Conservation (phyloP, 2,113 vertebrate genomes). For the Thamnophis sirtalis region DNA sequence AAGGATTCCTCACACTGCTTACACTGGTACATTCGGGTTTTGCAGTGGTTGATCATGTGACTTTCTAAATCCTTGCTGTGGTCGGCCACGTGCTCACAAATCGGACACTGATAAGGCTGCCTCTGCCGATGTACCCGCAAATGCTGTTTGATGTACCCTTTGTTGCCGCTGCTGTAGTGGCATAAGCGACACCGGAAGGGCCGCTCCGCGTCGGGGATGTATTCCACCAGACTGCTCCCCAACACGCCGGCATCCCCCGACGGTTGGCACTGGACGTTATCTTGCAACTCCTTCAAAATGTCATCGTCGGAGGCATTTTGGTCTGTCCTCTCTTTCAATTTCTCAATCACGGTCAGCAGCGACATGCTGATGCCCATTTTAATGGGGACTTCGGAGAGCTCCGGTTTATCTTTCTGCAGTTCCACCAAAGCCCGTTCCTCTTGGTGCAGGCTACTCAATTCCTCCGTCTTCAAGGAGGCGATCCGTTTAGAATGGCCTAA, state of each 20-base stretch:
- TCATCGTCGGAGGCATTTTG: slow-evolving; percentile 94
- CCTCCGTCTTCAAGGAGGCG: slow-evolving; percentile 61
- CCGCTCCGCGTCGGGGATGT: slow-evolving; percentile 76
- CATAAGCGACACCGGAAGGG: slow-evolving; percentile 93
- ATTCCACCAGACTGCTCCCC: slow-evolving; percentile 81
- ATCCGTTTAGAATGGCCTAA: slow-evolving; percentile 56
- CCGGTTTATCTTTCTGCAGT: slow-evolving; percentile 69
- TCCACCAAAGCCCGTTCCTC: slow-evolving; percentile 68
- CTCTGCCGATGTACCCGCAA: slow-evolving; percentile 88
- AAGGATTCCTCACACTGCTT: slow-evolving; percentile 86
- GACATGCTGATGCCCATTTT: slow-evolving; percentile 96
- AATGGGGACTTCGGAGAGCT: slow-evolving; percentile 75
- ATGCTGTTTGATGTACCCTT: slow-evolving; percentile 97
- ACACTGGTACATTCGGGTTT: slow-evolving; percentile 87
- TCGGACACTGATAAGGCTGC: slow-evolving; percentile 94
- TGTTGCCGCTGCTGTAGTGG: slow-evolving; percentile 90
- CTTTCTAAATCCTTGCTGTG: slow-evolving; percentile 88
- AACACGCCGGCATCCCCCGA: slow-evolving; percentile 34
- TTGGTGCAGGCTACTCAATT: slow-evolving; percentile 64
- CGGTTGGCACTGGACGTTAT: slow-evolving; percentile 85
- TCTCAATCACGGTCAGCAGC: slow-evolving; percentile 92
- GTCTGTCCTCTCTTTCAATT: slow-evolving; percentile 90
- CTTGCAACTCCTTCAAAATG: slow-evolving; percentile 90
- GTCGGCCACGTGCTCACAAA: slow-evolving; percentile 88
- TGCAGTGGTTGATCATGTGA: slow-evolving; percentile 97